Evolutionary conservation across 2,797 vertebrate species (phyloP), one percentile per base, ranked within the genome.

Genomic region (Emys orbicularis): DNA sequence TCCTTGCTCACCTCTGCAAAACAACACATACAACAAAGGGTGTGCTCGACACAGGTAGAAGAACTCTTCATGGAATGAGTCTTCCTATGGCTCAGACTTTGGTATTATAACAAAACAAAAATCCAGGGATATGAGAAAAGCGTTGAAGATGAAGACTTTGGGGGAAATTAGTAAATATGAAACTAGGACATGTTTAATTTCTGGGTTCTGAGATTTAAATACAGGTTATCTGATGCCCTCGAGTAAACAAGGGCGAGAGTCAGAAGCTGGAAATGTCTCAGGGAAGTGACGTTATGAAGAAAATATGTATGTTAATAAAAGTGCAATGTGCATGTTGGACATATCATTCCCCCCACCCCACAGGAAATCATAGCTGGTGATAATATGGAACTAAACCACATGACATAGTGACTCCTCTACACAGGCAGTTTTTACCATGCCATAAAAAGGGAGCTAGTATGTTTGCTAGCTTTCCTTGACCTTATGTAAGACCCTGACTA

Each of bases 31-130:
- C 56, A 57, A 57, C 56, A 57, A 25, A 11, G 5, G 56, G 27
- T 27, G 27, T 57, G 27, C 11, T 57, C 25, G 3, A 11, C 10
- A 29, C 56, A 57, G 56, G 27, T 29, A 12, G 56, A 57, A 27
- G 0, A 12, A 57, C 11, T 57, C 25, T 3, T 16, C 37, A 37
- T n/a, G 31, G 21, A 0, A 0, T 6, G 9, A 1, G 2, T 13
- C 54, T 16, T 34, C 79, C 56, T n/a, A 7, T 83, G 56, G 76
- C 47, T 54, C 2, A 8, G 41, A 11, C 47, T 81, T 49, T 3
- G n/a, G 6, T 23, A 79, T 6, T 29, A 52, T 47, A 65, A 21
- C 9, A 61, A 76, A 54, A 49, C 52, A 44, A 83, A 81, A 29
- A 57, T 59, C 59, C 15, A 34, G 59, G 29, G 31, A 61, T 12